A percentile compares a stretch with the other conserved stretches of the same genome.
Evolutionary conservation across 1,140 invertebrate species (phyloP).

Genomic region (Platyura marginata): DNA sequence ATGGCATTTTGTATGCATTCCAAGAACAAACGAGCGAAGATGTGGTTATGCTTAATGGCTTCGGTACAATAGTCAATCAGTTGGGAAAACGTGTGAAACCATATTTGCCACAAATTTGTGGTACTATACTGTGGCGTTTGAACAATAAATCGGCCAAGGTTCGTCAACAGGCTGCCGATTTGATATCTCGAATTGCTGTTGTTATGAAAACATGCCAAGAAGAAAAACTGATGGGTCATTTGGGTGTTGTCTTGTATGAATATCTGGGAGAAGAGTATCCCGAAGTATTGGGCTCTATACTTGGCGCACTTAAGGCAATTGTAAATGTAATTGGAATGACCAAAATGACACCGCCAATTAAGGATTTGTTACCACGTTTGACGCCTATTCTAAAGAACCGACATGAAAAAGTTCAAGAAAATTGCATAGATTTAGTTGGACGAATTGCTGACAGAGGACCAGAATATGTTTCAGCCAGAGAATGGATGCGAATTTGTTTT

Average conservation of each 20-base stretch:
- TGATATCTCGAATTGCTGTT: slow-evolving; percentile 94
- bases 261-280: slow-evolving; percentile 99
- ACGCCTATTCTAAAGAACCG: slow-evolving; percentile 95
- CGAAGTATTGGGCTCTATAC: slow-evolving; percentile 94
- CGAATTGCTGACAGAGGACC: slow-evolving; percentile 98
- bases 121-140: slow-evolving; percentile 96
- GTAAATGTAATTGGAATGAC: slow-evolving; percentile 99
- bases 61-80: slow-evolving; percentile 97
- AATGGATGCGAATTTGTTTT: slow-evolving; percentile 99
- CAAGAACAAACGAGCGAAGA: slow-evolving; percentile 99
- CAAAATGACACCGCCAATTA: slow-evolving; percentile 99
- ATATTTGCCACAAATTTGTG: slow-evolving; percentile 98
- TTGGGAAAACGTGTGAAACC: slow-evolving; percentile 94
- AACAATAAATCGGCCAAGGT: slow-evolving; percentile 99
- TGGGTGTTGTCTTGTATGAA: slow-evolving; percentile 98
- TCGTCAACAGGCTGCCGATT: slow-evolving; percentile 95
- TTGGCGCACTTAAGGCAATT: slow-evolving; percentile 95
- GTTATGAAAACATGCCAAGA: slow-evolving; percentile 99
- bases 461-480: slow-evolving; percentile 94
- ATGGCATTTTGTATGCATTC: slow-evolving; percentile 98
- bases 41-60: slow-evolving; percentile 99
- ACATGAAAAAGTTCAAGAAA: slow-evolving; percentile 95
- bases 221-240: slow-evolving; percentile 98
- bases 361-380: slow-evolving; percentile 89
- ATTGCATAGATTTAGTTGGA: slow-evolving; percentile 98